These are phyloP conservation scores for Hylaeus volcanicus DNA, from an alignment of 1,140 invertebrate species.

Conservation along the genomic window DNA sequence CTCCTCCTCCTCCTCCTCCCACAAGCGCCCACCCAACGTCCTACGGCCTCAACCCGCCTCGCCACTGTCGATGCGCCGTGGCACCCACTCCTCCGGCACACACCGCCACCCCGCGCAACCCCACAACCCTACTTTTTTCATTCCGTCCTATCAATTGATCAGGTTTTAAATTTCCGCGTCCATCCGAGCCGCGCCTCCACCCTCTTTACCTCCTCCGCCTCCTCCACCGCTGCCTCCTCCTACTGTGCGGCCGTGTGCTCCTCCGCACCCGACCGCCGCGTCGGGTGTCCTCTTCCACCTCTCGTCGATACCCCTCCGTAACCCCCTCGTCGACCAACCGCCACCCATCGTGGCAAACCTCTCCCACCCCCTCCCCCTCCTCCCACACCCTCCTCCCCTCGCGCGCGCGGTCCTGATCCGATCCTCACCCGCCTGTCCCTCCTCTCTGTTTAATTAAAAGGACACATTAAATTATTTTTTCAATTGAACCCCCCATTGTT, in stretches of 20 bases:
- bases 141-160: slow-evolving; percentile 82
- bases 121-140: slow-evolving; percentile 80
- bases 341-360: not conserved
- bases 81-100: slow-evolving; percentile 55
- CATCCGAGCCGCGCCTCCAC: slow-evolving; percentile 76
- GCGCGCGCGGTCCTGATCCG: slow-evolving; percentile 60
- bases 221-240: slow-evolving; percentile 58
- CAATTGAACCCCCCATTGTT: slow-evolving; percentile 80
- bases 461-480: slow-evolving; percentile 81
- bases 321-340: slow-evolving; percentile 46
- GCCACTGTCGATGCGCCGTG: slow-evolving; percentile 61
- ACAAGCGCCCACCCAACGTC: slow-evolving; percentile 43
- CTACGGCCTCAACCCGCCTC: slow-evolving; percentile 48
- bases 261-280: slow-evolving; percentile 42
- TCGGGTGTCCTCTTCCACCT: slow-evolving; percentile 49
- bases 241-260: slow-evolving; percentile 50
- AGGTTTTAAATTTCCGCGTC: slow-evolving; percentile 81
- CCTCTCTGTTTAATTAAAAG: slow-evolving; percentile 81
- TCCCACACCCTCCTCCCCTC: slow-evolving; percentile 48
- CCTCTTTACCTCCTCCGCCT: slow-evolving; percentile 63
- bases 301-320: slow-evolving; percentile 55
- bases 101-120: slow-evolving; percentile 67
- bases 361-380: slow-evolving; percentile 51
- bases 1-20: slow-evolving; percentile 46
- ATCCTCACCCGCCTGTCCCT: slow-evolving; percentile 69